Evolutionary conservation across 2,888 invertebrate species (phyloP).

Genomic region (Lacanobia wlatinum): DNA sequence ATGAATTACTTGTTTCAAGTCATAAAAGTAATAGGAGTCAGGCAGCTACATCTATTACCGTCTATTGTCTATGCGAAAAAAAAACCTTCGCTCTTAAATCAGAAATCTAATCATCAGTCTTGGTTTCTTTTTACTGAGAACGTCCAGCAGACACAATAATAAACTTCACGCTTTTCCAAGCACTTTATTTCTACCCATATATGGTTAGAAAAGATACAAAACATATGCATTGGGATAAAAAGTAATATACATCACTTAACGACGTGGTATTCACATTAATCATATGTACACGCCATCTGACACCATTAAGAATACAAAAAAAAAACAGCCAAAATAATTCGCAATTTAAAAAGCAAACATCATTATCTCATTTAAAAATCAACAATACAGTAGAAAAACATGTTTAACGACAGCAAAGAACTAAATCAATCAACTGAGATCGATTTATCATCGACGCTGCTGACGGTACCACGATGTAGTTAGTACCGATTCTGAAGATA

Average conservation of each 20-base stretch:
- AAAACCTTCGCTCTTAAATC: not conserved
- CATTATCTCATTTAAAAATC: constrained; percentile 49
- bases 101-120: not conserved
- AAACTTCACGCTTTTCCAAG: too few relatives aligned
- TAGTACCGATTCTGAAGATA: constrained; percentile 82
- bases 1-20: not conserved
- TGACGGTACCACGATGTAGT: constrained; percentile 76
- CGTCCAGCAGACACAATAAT: too few relatives aligned
- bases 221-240: too few relatives aligned
- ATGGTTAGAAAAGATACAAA: too few relatives aligned
- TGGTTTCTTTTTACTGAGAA: not conserved
- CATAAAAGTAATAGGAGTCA: not conserved
- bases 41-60: not conserved
- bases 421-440: constrained; percentile 64
- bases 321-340: constrained; percentile 9
- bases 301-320: not conserved
- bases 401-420: constrained; percentile 44
- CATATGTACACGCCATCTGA: not conserved
- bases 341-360: constrained; percentile 31
- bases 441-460: constrained; percentile 73
- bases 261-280: not conserved
- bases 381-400: constrained; percentile 53
- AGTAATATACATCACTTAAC: too few relatives aligned
- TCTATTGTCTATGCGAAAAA: too few relatives aligned
- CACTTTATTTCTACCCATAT: too few relatives aligned